Percentiles rank a stretch among this genome's conserved stretches.
These are phyloP conservation scores for Pseudomyrmex dendroicus DNA, from an alignment of 1,140 invertebrate genomes.

Conservation along the genomic window DNA sequence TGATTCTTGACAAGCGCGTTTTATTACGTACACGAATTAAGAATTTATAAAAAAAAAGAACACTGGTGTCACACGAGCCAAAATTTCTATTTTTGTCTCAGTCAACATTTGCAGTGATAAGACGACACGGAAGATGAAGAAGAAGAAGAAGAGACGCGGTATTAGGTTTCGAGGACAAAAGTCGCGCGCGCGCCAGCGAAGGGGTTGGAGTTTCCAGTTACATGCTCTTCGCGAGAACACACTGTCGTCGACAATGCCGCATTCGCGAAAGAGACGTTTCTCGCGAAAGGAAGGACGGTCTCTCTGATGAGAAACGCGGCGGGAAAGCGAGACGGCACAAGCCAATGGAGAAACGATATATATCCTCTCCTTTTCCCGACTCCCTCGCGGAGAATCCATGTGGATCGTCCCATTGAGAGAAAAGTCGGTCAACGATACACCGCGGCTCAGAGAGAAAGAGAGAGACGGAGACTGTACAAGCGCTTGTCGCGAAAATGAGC, in stretches of 20 bases:
- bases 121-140: conserved; percentile 12
- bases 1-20: no score
- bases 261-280: conserved; percentile 52
- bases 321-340: conserved; percentile 35
- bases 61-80: no score
- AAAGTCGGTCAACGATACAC: conserved; percentile 72
- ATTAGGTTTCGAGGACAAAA: conserved; percentile 18
- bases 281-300: conserved; percentile 58
- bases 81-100: neutral
- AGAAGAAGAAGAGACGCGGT: neutral
- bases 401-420: conserved; percentile 68
- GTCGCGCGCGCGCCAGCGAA: neutral
- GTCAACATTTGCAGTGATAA: conserved; percentile 26
- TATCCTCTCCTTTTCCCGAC: conserved; percentile 15
- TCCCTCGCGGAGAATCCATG: conserved; percentile 41
- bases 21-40: no score
- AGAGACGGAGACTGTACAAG: conserved; percentile 17
- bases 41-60: no score
- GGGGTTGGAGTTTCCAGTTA: conserved; percentile 56
- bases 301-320: conserved; percentile 65
- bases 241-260: conserved; percentile 66
- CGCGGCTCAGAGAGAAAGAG: no score
- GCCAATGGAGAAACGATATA: conserved; percentile 31
- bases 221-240: conserved; percentile 59
- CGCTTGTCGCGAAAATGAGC: conserved; percentile 45